A percentile compares a stretch with the other conserved stretches of the same genome.
phyloP scores from a whole-genome alignment of 2,888 invertebrate genomes.

The Temnothorax unifasciatus region DNA sequence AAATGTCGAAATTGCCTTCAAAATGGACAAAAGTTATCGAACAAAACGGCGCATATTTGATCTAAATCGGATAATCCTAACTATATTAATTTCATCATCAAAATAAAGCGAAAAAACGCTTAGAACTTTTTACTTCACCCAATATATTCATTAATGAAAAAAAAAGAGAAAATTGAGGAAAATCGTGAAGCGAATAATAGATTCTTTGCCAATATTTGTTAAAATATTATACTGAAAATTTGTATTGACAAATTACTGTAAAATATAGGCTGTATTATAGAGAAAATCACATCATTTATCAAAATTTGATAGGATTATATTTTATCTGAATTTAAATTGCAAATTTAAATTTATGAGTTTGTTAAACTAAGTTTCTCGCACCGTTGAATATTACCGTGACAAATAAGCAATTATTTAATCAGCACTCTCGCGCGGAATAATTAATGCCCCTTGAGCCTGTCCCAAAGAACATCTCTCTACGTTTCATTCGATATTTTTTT shows the following conservation, averaged over 20 bases:
- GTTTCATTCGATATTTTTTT: slow-evolving; percentile 15
- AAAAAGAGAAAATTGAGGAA: background rate
- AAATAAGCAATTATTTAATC: background rate
- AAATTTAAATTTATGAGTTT: slow-evolving; percentile 11
- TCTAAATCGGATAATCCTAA: too few species aligned
- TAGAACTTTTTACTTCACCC: too few species aligned
- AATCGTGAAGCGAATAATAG: background rate
- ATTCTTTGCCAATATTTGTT: background rate
- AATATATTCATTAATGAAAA: background rate
- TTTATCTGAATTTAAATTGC: background rate
- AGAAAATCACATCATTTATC: background rate
- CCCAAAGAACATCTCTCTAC: background rate
- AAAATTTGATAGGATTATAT: background rate
- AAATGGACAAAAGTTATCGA: too few species aligned
- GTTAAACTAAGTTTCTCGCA: background rate
- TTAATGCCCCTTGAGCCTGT: background rate
- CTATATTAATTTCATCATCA: too few species aligned
- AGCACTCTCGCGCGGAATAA: background rate
- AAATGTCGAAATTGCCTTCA: too few species aligned
- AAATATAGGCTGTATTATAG: background rate
- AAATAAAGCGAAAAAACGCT: too few species aligned
- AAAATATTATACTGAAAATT: too few species aligned
- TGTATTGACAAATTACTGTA: background rate
- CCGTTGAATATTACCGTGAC: background rate
- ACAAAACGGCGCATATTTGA: too few species aligned